Conservation (phyloP, 2,113 vertebrate genomes). For the Ammospiza nelsoni region DNA sequence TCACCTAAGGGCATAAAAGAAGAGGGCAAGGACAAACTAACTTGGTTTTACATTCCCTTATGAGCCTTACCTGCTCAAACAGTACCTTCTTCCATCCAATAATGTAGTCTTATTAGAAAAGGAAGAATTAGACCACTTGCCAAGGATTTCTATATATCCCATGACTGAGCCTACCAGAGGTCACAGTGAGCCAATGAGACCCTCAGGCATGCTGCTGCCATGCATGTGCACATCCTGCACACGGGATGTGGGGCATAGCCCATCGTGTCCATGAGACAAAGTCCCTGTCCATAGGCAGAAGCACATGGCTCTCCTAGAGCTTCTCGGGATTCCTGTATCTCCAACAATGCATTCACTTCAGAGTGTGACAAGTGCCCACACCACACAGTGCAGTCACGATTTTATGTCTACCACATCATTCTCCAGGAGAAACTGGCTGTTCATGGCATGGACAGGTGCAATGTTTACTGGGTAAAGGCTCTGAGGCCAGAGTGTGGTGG, state of each 20-base stretch:
- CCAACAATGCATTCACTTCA: background rate
- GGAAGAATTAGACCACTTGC: background rate
- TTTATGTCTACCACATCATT: background rate
- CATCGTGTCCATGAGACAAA: background rate
- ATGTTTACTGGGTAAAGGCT: background rate
- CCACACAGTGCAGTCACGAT: background rate
- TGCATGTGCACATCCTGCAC: background rate
- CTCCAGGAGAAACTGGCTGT: background rate
- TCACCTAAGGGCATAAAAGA: background rate
- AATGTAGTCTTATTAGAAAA: background rate
- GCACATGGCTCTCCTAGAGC: background rate
- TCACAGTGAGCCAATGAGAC: background rate
- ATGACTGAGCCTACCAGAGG: background rate
- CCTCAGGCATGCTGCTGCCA: no score
- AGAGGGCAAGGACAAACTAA: background rate
- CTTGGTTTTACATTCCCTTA: background rate
- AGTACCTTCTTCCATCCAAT: background rate
- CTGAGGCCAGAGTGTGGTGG: background rate
- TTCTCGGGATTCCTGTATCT: background rate
- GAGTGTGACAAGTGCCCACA: background rate
- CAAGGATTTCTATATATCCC: background rate
- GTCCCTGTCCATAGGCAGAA: background rate
- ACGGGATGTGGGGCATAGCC: fast-evolving
- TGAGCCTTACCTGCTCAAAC: background rate
- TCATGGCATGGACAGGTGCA: background rate